Evolutionary conservation across 2,888 invertebrate genomes (phyloP).

Genomic region (Metalampra italica): DNA sequence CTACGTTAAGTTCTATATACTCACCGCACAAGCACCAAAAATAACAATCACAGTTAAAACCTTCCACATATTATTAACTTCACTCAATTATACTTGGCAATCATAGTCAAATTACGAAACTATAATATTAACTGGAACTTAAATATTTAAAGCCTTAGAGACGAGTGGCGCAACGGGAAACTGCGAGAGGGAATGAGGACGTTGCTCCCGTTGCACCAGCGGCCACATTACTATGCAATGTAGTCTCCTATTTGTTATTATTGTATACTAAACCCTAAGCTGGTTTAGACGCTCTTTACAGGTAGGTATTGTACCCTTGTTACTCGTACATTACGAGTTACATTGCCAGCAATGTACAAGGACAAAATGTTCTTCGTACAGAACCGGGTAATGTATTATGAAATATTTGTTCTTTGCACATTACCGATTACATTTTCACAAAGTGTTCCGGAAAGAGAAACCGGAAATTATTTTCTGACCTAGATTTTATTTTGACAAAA

Average conservation of each 20-base stretch:
- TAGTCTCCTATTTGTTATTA: slow-evolving; percentile 23
- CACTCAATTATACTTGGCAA: background rate
- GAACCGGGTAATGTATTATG: no score
- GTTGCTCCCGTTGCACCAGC: slow-evolving; percentile 59
- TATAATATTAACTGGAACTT: background rate
- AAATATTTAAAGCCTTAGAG: slow-evolving; percentile 1
- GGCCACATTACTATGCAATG: slow-evolving; percentile 29
- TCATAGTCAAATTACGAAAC: background rate
- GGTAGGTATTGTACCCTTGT: no score
- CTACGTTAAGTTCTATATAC: slow-evolving; percentile 1
- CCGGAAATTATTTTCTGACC: no score
- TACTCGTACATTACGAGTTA: no score
- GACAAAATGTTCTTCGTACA: no score
- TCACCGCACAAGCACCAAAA: slow-evolving; percentile 2
- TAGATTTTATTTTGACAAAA: no score
- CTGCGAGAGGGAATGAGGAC: slow-evolving; percentile 48
- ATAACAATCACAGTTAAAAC: background rate
- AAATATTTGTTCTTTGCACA: no score
- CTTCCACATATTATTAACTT: slow-evolving; percentile 9
- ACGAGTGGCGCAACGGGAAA: slow-evolving; percentile 34
- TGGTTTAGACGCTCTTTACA: slow-evolving; percentile 4
- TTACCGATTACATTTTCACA: no score
- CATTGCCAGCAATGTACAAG: no score
- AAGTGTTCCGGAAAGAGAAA: no score
- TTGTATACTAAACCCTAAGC: slow-evolving; percentile 4